Evolutionary conservation across 2,888 invertebrate genomes (phyloP), one percentile per base, ranked within the genome.

Genomic region (Oxyscelio sp.): DNA sequence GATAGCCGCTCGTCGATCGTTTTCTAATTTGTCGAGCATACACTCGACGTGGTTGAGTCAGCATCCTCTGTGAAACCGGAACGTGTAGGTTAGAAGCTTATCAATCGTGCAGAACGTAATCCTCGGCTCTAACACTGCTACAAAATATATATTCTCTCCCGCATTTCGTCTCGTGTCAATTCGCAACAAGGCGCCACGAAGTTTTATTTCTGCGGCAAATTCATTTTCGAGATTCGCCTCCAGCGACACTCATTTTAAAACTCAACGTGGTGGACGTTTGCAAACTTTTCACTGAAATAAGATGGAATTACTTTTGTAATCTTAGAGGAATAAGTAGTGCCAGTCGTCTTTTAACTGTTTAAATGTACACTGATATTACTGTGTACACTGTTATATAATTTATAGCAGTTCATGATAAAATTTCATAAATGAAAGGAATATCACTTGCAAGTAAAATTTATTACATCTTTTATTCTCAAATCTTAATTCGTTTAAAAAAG

Each of bases 21-120:
- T 93, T 93, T 92, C 93, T 93, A 93, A 93, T 93, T 93, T 93
- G 92, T 87, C 91, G 91, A 90, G 91, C 90, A 93, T 93, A 93
- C 93, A 92, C 92, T 90, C 89, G 90, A 84, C 85, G 81, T 63
- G 87, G 81, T 85, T 75, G 75, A 79, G 38, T 70, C 70, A 63
- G 58, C 56, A 56, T 61, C 68, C 58, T 52, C 59, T 59, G 43
- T 65, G 59, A 71, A 71, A 61, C 58, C 45, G 40, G 43, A 34
- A 74, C 52, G 79, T 58, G 68, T 50, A 73, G 48, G 73, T 80
- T 73, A 70, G 73, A 71, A 78, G 24, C 73, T 74, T 83, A 85
- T 81, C 80, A 73, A 77, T 81, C 61, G 71, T 56, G 40, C 66
- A 79, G 74, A 45, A 83, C 52, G 52, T 68, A 80, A 81, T 81